Percentiles rank a stretch among this genome's conserved stretches.
Conservation (phyloP, 2,113 vertebrate species). For the Galbula dea region DNA sequence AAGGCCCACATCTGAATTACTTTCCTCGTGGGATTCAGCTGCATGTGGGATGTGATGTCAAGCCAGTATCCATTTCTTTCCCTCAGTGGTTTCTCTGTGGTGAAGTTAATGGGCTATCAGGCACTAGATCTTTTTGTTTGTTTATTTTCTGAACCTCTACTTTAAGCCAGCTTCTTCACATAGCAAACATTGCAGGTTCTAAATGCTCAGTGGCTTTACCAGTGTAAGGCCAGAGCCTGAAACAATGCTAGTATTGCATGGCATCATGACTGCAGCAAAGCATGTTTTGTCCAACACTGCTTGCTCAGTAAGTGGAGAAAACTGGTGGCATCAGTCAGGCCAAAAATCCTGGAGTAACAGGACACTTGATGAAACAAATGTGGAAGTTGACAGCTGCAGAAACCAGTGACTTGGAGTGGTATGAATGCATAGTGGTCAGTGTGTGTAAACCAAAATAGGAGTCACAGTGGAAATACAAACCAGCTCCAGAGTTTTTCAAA, state of each 20-base stretch:
- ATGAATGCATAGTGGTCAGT: accelerated
- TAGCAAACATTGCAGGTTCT: not conserved
- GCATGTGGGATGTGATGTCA: not conserved
- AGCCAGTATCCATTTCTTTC: not conserved
- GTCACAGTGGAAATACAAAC: not conserved
- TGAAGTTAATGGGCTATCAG: not conserved
- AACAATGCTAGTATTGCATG: accelerated
- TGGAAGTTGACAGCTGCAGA: accelerated
- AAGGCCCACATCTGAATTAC: not conserved
- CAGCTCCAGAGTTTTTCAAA: not conserved
- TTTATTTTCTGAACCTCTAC: not conserved
- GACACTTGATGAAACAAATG: not conserved
- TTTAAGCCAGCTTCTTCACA: not conserved
- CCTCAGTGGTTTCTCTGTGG: not conserved
- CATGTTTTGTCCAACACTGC: not conserved
- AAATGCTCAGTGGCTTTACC: not conserved
- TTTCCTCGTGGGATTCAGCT: not conserved
- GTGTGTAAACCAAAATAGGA: not conserved
- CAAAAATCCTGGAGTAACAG: not conserved
- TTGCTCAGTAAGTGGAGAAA: not conserved
- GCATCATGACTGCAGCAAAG: not conserved
- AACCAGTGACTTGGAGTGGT: not conserved
- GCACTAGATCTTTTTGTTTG: not conserved
- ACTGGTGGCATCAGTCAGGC: not conserved
- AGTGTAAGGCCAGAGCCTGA: not conserved